Percentiles rank a stretch among this genome's conserved stretches.
Conservation (phyloP, 1,140 invertebrate species). For the Aphaenogaster rudis region DNA sequence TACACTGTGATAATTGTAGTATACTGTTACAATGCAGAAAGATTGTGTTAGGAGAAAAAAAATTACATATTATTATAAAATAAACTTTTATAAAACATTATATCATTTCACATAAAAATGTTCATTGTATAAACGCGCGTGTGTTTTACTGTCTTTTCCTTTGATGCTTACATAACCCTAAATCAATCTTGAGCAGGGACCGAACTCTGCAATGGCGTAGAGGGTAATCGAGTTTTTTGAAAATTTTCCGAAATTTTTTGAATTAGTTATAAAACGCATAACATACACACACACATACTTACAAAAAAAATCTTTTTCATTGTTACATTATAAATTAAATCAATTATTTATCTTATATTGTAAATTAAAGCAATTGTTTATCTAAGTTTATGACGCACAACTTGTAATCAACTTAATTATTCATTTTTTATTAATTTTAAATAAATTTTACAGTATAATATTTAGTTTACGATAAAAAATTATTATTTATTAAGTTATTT, state of each 20-base stretch:
- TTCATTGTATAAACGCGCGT: constrained; percentile 25
- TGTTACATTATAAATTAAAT: not conserved
- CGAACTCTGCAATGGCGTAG: constrained; percentile 78
- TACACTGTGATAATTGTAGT: not conserved
- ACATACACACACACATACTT: not conserved
- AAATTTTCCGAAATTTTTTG: not conserved
- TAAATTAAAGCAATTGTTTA: not conserved
- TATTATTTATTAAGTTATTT: not conserved
- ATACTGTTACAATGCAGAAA: not conserved
- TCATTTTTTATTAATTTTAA: not conserved
- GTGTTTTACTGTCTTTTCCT: constrained; percentile 49
- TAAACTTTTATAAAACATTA: not conserved
- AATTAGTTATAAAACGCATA: not conserved
- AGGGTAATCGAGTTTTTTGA: constrained; percentile 4
- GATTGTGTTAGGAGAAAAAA: not conserved
- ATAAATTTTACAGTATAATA: not conserved
- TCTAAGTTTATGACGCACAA: not conserved
- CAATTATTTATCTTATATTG: not conserved
- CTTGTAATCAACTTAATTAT: not conserved
- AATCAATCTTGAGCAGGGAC: constrained; percentile 73
- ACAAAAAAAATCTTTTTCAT: not conserved
- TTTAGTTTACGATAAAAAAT: not conserved
- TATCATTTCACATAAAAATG: constrained; percentile 62
- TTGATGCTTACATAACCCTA: constrained; percentile 54
- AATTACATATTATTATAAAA: not conserved